Evolutionary conservation across 2,113 vertebrate genomes (phyloP).

Genomic region (Corythaeola cristata): DNA sequence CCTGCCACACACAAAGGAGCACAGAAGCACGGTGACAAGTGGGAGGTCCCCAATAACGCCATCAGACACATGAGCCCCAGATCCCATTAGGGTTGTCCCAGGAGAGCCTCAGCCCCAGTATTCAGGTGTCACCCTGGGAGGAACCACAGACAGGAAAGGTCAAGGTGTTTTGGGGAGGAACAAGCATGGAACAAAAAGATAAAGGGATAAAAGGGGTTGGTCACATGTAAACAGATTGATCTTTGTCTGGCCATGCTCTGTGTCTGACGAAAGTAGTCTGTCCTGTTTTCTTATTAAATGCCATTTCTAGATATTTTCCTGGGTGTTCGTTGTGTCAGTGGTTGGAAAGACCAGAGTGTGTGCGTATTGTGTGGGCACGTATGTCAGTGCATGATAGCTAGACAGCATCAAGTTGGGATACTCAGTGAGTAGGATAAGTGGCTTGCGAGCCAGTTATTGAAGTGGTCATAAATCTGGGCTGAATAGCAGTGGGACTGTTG

Average conservation of each 20-base stretch:
- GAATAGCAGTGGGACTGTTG: neutral
- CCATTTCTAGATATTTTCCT: neutral
- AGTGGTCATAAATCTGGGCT: neutral
- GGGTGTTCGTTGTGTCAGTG: neutral
- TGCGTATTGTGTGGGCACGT: too few relatives aligned
- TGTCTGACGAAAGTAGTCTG: neutral
- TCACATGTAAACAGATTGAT: neutral
- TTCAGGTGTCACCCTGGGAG: neutral
- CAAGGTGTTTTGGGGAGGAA: neutral
- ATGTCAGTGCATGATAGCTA: accelerated
- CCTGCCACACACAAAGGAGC: neutral
- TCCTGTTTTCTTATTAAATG: neutral
- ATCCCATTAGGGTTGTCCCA: neutral
- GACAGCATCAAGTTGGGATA: neutral
- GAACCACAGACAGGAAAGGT: neutral
- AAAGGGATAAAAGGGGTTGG: neutral
- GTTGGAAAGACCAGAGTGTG: neutral
- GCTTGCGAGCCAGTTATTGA: neutral
- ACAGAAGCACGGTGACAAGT: neutral
- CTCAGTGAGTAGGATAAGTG: neutral
- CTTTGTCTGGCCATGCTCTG: neutral
- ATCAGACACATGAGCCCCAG: neutral
- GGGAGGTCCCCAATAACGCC: accelerated
- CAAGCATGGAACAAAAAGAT: neutral
- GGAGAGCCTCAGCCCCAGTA: neutral